phyloP scores from a whole-genome alignment of 2,113 vertebrate genomes.

The Orcinus orca region DNA sequence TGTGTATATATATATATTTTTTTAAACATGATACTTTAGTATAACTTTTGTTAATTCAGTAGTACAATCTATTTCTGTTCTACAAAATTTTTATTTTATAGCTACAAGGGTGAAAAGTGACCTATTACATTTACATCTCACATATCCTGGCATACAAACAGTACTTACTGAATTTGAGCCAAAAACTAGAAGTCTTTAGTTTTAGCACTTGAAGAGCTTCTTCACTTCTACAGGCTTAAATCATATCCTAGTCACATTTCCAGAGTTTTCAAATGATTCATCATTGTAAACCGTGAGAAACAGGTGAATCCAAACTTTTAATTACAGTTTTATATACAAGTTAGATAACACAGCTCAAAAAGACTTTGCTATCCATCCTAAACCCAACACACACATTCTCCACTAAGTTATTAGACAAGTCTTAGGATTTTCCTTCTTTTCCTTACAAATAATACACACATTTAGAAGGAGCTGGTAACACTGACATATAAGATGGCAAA shows the following conservation, averaged over 20 bases:
- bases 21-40: conserved; percentile 87
- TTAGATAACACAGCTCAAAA: conserved; percentile 83
- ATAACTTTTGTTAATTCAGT: conserved; percentile 92
- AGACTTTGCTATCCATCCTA: conserved; percentile 82
- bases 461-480: conserved; percentile 84
- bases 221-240: conserved; percentile 79
- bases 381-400: conserved; percentile 81
- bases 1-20: background rate
- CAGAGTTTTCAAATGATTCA: conserved; percentile 70
- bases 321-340: conserved; percentile 85
- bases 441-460: conserved; percentile 82
- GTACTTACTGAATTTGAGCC: conserved; percentile 87
- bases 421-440: conserved; percentile 79
- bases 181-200: conserved; percentile 83
- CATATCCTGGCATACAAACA: conserved; percentile 88
- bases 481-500: conserved; percentile 79
- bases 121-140: conserved; percentile 92
- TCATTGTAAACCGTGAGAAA: conserved; percentile 81
- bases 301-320: conserved; percentile 83
- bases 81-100: conserved; percentile 86
- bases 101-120: conserved; percentile 93
- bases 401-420: conserved; percentile 82
- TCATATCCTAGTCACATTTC: conserved; percentile 78
- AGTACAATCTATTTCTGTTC: conserved; percentile 93
- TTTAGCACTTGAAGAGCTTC: conserved; percentile 83